Base-by-base conservation (phyloP, 2,797 vertebrate species). In the Oryzias dopingdopingensis region DNA sequence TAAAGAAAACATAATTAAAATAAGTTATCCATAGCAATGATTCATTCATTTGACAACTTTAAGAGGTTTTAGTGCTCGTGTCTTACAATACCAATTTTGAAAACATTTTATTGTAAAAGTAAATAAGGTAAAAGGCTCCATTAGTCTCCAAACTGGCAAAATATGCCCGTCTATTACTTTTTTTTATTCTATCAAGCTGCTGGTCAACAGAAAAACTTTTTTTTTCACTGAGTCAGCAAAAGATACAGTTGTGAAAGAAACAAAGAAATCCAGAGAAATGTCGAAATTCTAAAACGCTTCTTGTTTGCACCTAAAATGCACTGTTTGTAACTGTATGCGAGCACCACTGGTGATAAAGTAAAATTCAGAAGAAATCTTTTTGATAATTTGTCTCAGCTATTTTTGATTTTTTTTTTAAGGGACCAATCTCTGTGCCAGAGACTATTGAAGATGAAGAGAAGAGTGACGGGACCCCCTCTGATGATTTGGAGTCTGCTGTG, bases 401-500 rank as follows among this genome's bases (percentile, higher is more conserved):
- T 23, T 37, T 37, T 26, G 5, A 5, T 4, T 13, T 67, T 67
- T 29, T 42, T 44, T 18, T 22, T 29, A 90, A 88, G 65, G 89
- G 88, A 54, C 67, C 20, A 0, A 68, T 91, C 62, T 77, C 81
- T 6, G 62, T 89, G 45, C 82, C 83, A 49, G 90, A 89, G 53
- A 88, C 93, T 0, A 85, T 76, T 0, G 91, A 94, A 40, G 91
- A 93, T 57, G 77, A 83, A 6, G 92, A 92, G 4, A 93, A 88
- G 15, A 94, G 94, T 13, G 91, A 93, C 0, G 92, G 90, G 61
- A 79, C 83, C 0, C 18, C 90, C 5, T 90, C 80, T 52, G 94
- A 94, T 4, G 95, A 97, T 12, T 79, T 94, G 76, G 90, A 93
- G 67, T 87, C 90, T 40, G 87, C 47, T 24, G 16, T 49, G 49